Evolutionary conservation across 1,140 invertebrate species (phyloP).

Genomic region (Drosophila parabipectinata): DNA sequence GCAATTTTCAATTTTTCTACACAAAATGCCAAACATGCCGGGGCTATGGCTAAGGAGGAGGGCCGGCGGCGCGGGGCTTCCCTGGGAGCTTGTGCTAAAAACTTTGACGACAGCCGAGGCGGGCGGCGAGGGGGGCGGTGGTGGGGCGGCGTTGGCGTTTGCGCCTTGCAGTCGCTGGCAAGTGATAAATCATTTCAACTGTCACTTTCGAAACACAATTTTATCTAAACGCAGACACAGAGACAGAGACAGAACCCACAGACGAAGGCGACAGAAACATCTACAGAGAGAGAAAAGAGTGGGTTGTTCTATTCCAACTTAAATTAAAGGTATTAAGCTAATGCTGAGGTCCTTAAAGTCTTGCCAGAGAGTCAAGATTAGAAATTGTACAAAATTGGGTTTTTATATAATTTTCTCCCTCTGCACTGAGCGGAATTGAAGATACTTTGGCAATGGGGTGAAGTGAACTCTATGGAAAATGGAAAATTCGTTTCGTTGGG

Average conservation of each 20-base stretch:
- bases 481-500: constrained; percentile 56
- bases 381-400: no score
- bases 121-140: neutral
- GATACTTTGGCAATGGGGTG: constrained; percentile 50
- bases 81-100: constrained; percentile 65
- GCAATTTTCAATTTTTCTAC: constrained; percentile 82
- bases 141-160: constrained; percentile 45
- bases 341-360: no score
- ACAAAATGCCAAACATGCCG: constrained; percentile 69
- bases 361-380: no score
- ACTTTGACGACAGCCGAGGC: constrained; percentile 66
- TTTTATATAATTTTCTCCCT: constrained; percentile 3
- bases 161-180: constrained; percentile 75
- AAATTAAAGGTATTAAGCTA: no score
- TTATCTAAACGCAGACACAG: constrained; percentile 81
- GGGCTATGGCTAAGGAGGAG: constrained; percentile 23
- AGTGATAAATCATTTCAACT: constrained; percentile 84
- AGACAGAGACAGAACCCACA: constrained; percentile 36
- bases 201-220: constrained; percentile 84
- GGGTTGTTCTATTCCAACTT: neutral
- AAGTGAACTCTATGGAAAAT: constrained; percentile 50
- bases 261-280: constrained; percentile 27
- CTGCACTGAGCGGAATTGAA: constrained; percentile 42
- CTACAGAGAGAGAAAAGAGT: constrained; percentile 20
- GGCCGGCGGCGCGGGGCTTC: neutral